phyloP scores from a whole-genome alignment of 1,140 invertebrate species.

The Parapsyche elsis region DNA sequence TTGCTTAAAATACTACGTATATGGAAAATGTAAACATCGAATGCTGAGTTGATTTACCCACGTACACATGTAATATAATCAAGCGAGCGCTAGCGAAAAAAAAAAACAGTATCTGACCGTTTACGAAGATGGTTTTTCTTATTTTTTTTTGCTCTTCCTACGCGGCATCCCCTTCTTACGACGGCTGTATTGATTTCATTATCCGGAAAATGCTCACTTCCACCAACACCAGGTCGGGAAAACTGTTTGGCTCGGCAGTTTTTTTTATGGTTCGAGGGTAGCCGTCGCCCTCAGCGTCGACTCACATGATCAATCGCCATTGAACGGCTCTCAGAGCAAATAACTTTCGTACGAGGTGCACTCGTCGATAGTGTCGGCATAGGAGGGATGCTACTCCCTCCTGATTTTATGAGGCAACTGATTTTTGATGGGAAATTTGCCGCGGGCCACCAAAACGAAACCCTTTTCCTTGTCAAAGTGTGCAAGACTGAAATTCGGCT shows the following conservation, averaged over 20 bases:
- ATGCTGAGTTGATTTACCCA: too few relatives aligned
- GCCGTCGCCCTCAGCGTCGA: neutral
- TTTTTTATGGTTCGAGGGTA: slow-evolving; percentile 9
- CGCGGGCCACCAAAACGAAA: too few relatives aligned
- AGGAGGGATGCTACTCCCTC: neutral
- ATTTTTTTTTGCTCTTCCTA: too few relatives aligned
- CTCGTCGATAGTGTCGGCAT: neutral
- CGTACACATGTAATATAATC: too few relatives aligned
- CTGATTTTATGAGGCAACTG: slow-evolving; percentile 16
- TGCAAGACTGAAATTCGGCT: neutral
- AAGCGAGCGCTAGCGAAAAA: too few relatives aligned
- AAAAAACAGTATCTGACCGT: too few relatives aligned
- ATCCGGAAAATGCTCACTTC: slow-evolving; percentile 4
- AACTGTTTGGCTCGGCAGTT: slow-evolving; percentile 17
- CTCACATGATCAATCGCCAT: slow-evolving; percentile 37
- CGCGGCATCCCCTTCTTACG: neutral
- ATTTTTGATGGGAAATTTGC: neutral
- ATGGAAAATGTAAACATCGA: too few relatives aligned
- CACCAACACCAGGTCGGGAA: neutral
- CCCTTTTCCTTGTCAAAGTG: too few relatives aligned
- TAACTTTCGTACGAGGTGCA: slow-evolving; percentile 34
- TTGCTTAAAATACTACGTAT: too few relatives aligned
- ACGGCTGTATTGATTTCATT: slow-evolving; percentile 29
- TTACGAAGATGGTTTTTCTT: too few relatives aligned
- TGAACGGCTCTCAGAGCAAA: slow-evolving; percentile 29